Conservation (phyloP, 2,113 vertebrate genomes). For the Notothenia rossii region DNA sequence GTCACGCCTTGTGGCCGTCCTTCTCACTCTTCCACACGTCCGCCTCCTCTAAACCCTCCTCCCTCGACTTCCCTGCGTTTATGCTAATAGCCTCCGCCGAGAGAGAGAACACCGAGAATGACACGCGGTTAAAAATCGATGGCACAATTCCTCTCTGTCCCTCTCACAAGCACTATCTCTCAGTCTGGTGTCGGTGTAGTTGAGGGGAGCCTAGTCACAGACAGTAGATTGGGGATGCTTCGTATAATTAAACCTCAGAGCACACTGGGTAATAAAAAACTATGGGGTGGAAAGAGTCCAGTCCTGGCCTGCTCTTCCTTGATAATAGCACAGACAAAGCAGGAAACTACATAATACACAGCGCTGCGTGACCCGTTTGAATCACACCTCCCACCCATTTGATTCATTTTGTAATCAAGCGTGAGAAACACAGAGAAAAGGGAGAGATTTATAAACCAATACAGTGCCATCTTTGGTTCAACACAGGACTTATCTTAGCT, state of each 20-base stretch:
- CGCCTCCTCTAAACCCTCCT: not conserved
- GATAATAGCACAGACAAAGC: slow-evolving; percentile 46
- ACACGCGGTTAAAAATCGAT: slow-evolving; percentile 65
- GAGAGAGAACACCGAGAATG: slow-evolving; percentile 44
- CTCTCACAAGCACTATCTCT: slow-evolving; percentile 39
- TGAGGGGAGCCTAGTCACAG: slow-evolving; percentile 33
- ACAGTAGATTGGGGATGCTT: slow-evolving; percentile 54
- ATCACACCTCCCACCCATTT: slow-evolving; percentile 79
- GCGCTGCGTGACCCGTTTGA: slow-evolving; percentile 78
- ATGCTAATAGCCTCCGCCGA: slow-evolving; percentile 67
- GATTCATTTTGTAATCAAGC: slow-evolving; percentile 84
- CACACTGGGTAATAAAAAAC: slow-evolving; percentile 40
- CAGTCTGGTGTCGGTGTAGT: slow-evolving; percentile 4
- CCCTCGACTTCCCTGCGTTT: slow-evolving; percentile 40
- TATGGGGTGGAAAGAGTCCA: slow-evolving; percentile 63
- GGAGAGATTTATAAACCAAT: slow-evolving; percentile 66
- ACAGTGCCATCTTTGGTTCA: slow-evolving; percentile 71
- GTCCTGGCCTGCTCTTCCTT: slow-evolving; percentile 61
- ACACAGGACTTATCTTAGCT: slow-evolving; percentile 81
- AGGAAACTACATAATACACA: slow-evolving; percentile 65
- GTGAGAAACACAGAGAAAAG: slow-evolving; percentile 60
- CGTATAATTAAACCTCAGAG: slow-evolving; percentile 70
- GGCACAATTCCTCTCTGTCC: slow-evolving; percentile 49
- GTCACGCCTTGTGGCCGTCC: slow-evolving; percentile 71
- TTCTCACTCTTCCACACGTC: slow-evolving; percentile 57